Evolutionary conservation across 1,140 invertebrate genomes (phyloP), one percentile per base, ranked within the genome.

Genomic region (Anoplolepis gracilipes): DNA sequence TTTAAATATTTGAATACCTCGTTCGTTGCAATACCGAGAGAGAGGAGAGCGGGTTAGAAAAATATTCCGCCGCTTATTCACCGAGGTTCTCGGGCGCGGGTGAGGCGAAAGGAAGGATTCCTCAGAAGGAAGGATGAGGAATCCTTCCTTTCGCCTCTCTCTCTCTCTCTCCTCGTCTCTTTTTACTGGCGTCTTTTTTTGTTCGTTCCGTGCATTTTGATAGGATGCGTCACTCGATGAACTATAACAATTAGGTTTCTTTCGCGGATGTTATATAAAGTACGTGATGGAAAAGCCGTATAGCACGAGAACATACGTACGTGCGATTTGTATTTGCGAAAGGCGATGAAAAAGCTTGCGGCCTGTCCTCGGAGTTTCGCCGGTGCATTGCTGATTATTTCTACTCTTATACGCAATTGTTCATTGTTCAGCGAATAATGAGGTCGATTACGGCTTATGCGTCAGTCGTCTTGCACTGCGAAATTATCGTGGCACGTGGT

Each of bases 1-100:
- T 93, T 94, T 94, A 94, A 94, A 94, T 94, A 94, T 94, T 94
- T 94, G 93, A 94, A 94, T 94, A 94, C 91, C 85, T 91, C 88
- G 92, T 92, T 93, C 92, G 87, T 86, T 91, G 91, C 90, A 90
- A 91, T 89, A 88, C 85, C 70, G 81, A 87, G 89, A 49, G 46
- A 3, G 46, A 42, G 85, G 87, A 87, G 76, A 89, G 79, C 85
- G 87, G 86, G 77, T 88, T 88, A 89, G 84, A 89, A 91, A 93
- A 93, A 93, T 93, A 93, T 93, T 91, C 87, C 84, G 81, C 86
- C 91, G 91, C 81, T 92, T 92, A 92, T 92, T 91, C 91, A 90
- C 86, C 62, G 81, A 62, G 87, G 85, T 69, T 65, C 79, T 8
- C 2, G 53, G 33, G 46, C 25, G 69, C 65, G 57, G 25, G n/a